phyloP scores from a whole-genome alignment of 2,888 invertebrate species.

The Abscondita cerata region DNA sequence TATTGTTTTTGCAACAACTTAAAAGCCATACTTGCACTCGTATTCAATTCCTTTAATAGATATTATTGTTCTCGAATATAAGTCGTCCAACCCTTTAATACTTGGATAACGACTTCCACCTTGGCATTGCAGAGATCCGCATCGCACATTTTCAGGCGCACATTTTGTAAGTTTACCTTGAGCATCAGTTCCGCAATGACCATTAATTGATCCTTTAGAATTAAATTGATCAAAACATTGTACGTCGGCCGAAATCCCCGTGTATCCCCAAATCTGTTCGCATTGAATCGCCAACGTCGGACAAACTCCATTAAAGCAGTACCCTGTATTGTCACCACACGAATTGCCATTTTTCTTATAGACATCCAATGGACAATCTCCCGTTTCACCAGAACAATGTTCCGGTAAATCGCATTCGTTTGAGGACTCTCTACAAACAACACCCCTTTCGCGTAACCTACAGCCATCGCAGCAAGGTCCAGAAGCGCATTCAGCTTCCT shows the following conservation, averaged over 20 bases:
- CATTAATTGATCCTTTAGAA: conserved; percentile 92
- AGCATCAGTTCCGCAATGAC: conserved; percentile 89
- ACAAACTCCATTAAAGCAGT: conserved; percentile 90
- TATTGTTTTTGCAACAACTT: background rate
- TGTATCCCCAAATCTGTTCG: conserved; percentile 91
- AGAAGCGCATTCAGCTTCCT: conserved; percentile 92
- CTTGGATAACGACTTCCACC: conserved; percentile 84
- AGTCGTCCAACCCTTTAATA: conserved; percentile 79
- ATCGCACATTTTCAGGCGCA: conserved; percentile 79
- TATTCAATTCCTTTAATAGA: conserved; percentile 88
- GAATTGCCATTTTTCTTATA: conserved; percentile 92
- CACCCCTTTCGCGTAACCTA: conserved; percentile 74
- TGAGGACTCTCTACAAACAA: conserved; percentile 82
- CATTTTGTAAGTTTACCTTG: conserved; percentile 82
- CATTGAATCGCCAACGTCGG: conserved; percentile 90
- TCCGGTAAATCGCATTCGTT: conserved; percentile 98
- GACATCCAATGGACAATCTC: conserved; percentile 89
- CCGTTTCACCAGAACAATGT: conserved; percentile 86
- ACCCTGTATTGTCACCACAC: conserved; percentile 63
- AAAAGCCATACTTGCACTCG: conserved; percentile 90
- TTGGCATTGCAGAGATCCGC: conserved; percentile 95
- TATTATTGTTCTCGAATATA: conserved; percentile 87
- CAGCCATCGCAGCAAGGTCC: conserved; percentile 93
- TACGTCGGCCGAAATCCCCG: conserved; percentile 80
- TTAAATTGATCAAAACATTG: conserved; percentile 96